Base-by-base conservation (phyloP, 2,113 vertebrate species). In the Jaculus jaculus region DNA sequence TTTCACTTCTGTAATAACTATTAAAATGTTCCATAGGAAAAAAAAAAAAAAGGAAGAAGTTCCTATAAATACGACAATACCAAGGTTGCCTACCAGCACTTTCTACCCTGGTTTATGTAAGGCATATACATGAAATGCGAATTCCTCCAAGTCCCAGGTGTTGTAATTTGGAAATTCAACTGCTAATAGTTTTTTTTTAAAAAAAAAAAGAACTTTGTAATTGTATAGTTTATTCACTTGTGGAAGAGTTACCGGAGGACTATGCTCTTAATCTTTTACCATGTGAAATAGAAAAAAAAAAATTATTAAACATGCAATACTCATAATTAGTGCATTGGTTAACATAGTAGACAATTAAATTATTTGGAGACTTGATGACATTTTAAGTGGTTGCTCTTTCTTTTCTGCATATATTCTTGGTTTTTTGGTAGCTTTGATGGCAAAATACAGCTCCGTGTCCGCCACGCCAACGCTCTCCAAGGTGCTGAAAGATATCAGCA, bases 401-500 rank as follows among this genome's bases (percentile, higher is more conserved):
- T 87, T 87, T 39, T 5, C 1, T 51, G 34, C 23, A 12, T 80
- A 68, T 26, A 68, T 30, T 1, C 7, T 51, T 63, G 18, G 17
- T 61, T 63, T 82, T 21, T 51, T n/a, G 28, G 2, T 23, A 34
- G 0, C 51, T 24, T 61, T 60, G 60, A 2, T 68, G 84, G 61
- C 54, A 80, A 87, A 86, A 91, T 20, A 28, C 0, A 23, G 39
- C 18, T 78, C 42, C 3, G 5, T 60, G 21, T 6, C 5, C n/a
- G 17, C 8, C 3, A 12, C 20, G 51, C 0, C 3, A 82, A 15
- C 1, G 30, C 80, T 94, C 73, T 95, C 72, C 78, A 16, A 61
- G 24, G 90, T 94, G 69, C 90, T 93, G 87, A 91, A 96, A 80
- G 12, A 58, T 94, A 23, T 72, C 37, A 23, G 13, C n/a, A 17